phyloP scores from a whole-genome alignment of 2,888 invertebrate species.

The Xanthia togata region DNA sequence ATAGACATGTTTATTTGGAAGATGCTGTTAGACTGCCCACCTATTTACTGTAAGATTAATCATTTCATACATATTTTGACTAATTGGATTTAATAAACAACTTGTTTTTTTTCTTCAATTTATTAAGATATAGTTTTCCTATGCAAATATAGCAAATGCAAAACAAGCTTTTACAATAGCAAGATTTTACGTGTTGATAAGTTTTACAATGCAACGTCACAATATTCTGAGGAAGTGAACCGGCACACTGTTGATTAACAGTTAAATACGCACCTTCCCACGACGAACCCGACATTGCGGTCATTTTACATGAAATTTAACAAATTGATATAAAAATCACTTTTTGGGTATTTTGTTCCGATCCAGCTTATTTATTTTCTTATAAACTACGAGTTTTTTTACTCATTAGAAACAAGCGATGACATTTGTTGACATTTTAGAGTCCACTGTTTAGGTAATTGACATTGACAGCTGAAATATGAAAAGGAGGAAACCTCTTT shows the following conservation, averaged over 20 bases:
- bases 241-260: conserved; percentile 36
- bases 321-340: conserved; percentile 4
- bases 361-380: conserved; percentile 42
- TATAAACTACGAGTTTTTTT: conserved; percentile 14
- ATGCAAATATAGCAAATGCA: conserved; percentile 16
- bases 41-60: background rate
- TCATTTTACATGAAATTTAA: conserved; percentile 68
- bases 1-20: background rate
- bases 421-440: conserved; percentile 35
- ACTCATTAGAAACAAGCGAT: conserved; percentile 40
- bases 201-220: conserved; percentile 64
- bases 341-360: conserved; percentile 20
- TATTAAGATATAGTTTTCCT: conserved; percentile 10
- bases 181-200: conserved; percentile 37
- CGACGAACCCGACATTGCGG: conserved; percentile 75
- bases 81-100: background rate
- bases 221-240: conserved; percentile 47
- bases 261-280: conserved; percentile 80
- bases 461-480: conserved; percentile 12
- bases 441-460: conserved; percentile 25
- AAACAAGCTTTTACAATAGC: background rate
- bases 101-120: background rate
- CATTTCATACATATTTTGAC: background rate
- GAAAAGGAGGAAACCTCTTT: conserved; percentile 7
- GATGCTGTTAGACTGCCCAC: background rate